phyloP scores from a whole-genome alignment of 2,113 vertebrate genomes.

The Cephalopholis sonnerati region DNA sequence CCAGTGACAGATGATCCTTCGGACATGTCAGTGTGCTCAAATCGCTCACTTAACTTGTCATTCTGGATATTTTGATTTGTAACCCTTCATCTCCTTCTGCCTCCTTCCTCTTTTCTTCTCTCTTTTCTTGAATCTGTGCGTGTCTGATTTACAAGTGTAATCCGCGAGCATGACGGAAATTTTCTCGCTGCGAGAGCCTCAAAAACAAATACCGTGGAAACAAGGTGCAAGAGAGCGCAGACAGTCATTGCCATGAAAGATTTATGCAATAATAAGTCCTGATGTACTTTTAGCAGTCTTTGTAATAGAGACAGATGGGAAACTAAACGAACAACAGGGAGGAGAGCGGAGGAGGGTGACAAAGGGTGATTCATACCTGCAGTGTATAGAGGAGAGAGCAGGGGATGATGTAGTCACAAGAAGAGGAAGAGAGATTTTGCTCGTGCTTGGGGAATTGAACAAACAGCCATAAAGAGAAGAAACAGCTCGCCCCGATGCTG shows the following conservation, averaged over 20 bases:
- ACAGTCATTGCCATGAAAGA: slow-evolving; percentile 47
- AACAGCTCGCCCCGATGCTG: slow-evolving; percentile 42
- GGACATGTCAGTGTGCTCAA: slow-evolving; percentile 46
- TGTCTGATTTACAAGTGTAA: slow-evolving; percentile 67
- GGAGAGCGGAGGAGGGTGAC: slow-evolving; percentile 66
- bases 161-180: slow-evolving; percentile 45
- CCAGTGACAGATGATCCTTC: slow-evolving; percentile 51
- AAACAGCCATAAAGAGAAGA: slow-evolving; percentile 73
- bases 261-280: slow-evolving; percentile 67
- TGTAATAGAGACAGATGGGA: slow-evolving; percentile 75
- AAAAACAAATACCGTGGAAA: slow-evolving; percentile 57
- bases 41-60: slow-evolving; percentile 57
- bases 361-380: slow-evolving; percentile 77
- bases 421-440: slow-evolving; percentile 62
- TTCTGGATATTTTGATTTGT: slow-evolving; percentile 50
- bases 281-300: slow-evolving; percentile 74
- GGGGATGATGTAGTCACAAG: slow-evolving; percentile 70
- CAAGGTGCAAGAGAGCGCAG: slow-evolving; percentile 24
- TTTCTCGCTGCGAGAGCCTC: slow-evolving; percentile 34
- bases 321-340: slow-evolving; percentile 67
- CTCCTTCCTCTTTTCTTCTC: slow-evolving; percentile 6
- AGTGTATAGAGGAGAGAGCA: slow-evolving; percentile 41
- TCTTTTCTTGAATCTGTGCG: slow-evolving; percentile 26
- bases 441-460: slow-evolving; percentile 59
- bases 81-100: slow-evolving; percentile 48